Evolutionary conservation across 2,888 invertebrate genomes (phyloP).

Genomic region (Chydorus sphaericus): DNA sequence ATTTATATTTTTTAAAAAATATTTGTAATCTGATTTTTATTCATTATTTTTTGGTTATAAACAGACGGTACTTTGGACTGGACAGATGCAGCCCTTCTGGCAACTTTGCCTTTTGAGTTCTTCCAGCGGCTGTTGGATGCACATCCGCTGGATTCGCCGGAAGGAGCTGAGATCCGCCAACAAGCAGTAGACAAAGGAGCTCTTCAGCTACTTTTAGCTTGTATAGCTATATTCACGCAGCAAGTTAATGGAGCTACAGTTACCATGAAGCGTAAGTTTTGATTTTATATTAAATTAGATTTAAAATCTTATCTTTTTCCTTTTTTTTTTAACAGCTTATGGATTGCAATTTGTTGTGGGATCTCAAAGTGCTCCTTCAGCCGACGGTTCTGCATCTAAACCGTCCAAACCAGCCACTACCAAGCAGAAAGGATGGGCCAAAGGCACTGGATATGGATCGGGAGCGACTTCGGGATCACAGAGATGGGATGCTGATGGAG

Average conservation of each 20-base stretch:
- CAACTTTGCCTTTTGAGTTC: constrained; percentile 64
- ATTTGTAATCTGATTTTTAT: not conserved
- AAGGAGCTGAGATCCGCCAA: constrained; percentile 55
- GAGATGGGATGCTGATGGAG: constrained; percentile 93
- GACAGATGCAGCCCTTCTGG: constrained; percentile 47
- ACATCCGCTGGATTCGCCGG: constrained; percentile 56
- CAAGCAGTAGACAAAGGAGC: constrained; percentile 73
- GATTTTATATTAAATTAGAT: too few relatives aligned
- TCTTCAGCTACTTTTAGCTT: constrained; percentile 67
- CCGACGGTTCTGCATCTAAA: not conserved
- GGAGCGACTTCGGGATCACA: constrained; percentile 90
- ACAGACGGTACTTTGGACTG: constrained; percentile 53
- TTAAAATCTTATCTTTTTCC: too few relatives aligned
- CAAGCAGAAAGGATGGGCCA: constrained; percentile 74
- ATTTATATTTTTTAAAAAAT: constrained; percentile 19
- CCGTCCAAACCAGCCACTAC: not conserved
- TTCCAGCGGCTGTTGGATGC: constrained; percentile 59
- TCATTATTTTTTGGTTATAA: not conserved
- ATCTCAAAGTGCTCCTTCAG: not conserved
- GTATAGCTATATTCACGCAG: constrained; percentile 70
- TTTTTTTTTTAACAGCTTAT: not conserved
- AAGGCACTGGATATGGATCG: constrained; percentile 92
- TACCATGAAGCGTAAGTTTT: constrained; percentile 5
- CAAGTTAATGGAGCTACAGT: constrained; percentile 22
- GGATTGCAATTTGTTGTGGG: constrained; percentile 8